phyloP scores from a whole-genome alignment of 2,113 vertebrate genomes.

The Chaenogobius annularis region DNA sequence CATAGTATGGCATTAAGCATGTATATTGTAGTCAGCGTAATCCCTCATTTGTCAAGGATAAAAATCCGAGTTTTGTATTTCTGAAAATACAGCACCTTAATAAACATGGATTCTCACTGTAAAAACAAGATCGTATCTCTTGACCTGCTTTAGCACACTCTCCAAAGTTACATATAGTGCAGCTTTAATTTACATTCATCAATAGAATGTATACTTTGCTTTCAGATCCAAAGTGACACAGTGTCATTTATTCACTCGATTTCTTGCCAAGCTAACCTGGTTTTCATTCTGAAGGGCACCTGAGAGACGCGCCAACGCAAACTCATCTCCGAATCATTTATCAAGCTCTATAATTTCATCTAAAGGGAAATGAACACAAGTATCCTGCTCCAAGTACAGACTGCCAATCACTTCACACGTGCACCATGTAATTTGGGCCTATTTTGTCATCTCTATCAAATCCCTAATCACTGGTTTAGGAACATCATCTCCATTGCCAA shows the following conservation, averaged over 20 bases:
- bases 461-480: slow-evolving; percentile 16
- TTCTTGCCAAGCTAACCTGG: not conserved
- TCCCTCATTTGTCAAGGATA: too few relatives aligned
- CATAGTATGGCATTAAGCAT: not conserved
- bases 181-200: not conserved
- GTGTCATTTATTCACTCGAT: not conserved
- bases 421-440: slow-evolving; percentile 6
- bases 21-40: too few relatives aligned
- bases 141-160: not conserved
- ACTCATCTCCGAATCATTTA: not conserved
- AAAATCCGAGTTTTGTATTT: too few relatives aligned
- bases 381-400: not conserved
- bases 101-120: not conserved
- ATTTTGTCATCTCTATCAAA: slow-evolving; percentile 24
- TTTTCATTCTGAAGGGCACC: slow-evolving; percentile 5
- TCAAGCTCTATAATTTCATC: slow-evolving; percentile 6
- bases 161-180: not conserved
- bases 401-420: slow-evolving; percentile 17
- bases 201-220: not conserved
- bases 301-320: slow-evolving; percentile 1
- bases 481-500: slow-evolving; percentile 14
- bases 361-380: not conserved
- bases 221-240: not conserved
- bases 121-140: not conserved
- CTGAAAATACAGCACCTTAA: not conserved